These are phyloP conservation scores for Noctilio leporinus DNA, from an alignment of 2,113 vertebrate genomes.

Conservation along the genomic window DNA sequence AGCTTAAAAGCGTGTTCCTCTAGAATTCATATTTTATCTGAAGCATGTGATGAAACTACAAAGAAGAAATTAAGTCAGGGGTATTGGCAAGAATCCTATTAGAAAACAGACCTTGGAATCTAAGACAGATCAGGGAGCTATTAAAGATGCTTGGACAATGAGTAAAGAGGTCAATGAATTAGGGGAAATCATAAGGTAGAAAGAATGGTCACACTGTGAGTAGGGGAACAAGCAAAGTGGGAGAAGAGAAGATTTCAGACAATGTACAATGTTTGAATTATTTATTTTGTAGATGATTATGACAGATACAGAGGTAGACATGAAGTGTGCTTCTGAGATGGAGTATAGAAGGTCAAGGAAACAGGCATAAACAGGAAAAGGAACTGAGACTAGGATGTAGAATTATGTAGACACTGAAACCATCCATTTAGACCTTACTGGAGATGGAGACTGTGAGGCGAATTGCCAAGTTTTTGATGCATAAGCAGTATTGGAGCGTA, in stretches of 20 bases:
- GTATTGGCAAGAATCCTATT: neutral
- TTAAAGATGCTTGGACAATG: neutral
- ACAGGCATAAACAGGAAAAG: neutral
- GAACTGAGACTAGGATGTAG: neutral
- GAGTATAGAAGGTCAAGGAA: neutral
- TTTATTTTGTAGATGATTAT: neutral
- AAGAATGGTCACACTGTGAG: neutral
- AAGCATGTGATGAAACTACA: neutral
- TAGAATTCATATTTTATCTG: neutral
- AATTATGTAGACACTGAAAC: accelerated
- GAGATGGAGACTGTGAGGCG: neutral
- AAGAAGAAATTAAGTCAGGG: neutral
- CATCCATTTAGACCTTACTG: neutral
- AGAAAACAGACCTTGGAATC: neutral
- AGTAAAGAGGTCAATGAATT: neutral
- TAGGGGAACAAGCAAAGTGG: neutral
- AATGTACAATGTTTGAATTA: neutral
- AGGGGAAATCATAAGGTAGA: neutral
- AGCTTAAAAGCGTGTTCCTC: neutral
- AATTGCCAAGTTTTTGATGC: neutral
- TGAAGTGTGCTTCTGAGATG: neutral
- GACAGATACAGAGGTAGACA: neutral
- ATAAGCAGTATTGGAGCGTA: neutral
- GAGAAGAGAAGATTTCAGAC: neutral
- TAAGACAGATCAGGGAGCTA: neutral